These are phyloP conservation scores for Drosophila mayri DNA, from an alignment of 1,140 invertebrate genomes.

Conservation along the genomic window DNA sequence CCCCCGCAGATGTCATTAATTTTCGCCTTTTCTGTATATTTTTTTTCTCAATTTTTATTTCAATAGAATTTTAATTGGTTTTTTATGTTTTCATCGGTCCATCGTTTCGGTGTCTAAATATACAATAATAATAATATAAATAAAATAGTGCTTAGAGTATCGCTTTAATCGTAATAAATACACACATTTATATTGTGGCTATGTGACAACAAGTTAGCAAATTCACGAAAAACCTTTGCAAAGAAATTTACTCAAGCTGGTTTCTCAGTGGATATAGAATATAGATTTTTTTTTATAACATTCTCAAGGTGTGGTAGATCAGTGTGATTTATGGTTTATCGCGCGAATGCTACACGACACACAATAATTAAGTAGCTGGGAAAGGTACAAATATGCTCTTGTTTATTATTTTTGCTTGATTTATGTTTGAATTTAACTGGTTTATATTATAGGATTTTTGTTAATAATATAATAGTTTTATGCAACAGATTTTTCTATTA, in stretches of 20 bases:
- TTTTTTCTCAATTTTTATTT: constrained; percentile 60
- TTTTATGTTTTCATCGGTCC: constrained; percentile 42
- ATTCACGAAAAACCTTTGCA: constrained; percentile 35
- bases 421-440: background rate
- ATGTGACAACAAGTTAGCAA: constrained; percentile 60
- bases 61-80: constrained; percentile 65
- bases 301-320: constrained; percentile 10
- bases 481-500: background rate
- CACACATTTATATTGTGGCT: constrained; percentile 31
- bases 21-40: constrained; percentile 10
- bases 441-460: background rate
- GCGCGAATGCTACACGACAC: constrained; percentile 1
- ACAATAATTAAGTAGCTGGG: constrained; percentile 8
- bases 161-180: constrained; percentile 37
- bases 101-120: constrained; percentile 49
- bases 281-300: background rate
- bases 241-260: constrained; percentile 3
- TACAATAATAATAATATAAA: constrained; percentile 68
- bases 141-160: constrained; percentile 79
- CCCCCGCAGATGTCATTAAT: constrained; percentile 26
- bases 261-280: constrained; percentile 2
- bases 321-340: constrained; percentile 5
- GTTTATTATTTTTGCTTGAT: constrained; percentile 3
- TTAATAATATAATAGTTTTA: background rate
- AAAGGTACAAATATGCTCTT: constrained; percentile 1